phyloP scores from a whole-genome alignment of 35 echinoderm and acorn worm genomes.

The Diadema setosum region DNA sequence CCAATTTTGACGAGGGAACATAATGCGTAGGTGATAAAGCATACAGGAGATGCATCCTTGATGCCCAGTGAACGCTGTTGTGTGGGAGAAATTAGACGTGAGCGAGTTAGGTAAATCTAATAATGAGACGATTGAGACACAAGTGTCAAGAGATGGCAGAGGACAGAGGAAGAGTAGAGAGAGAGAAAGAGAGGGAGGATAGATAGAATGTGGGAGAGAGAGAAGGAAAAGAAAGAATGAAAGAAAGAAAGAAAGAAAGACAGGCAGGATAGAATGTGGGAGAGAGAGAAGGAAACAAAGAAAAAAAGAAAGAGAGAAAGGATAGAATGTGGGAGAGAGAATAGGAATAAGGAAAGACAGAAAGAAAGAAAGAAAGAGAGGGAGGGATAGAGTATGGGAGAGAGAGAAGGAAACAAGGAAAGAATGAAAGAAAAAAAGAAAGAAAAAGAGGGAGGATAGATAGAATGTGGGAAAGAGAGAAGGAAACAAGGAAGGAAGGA shows the following conservation, averaged over 20 bases:
- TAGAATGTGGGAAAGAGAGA: not conserved
- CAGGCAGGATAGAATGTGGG: not conserved
- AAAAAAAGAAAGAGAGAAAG: not conserved
- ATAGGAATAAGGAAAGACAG: not conserved
- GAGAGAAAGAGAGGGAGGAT: not conserved
- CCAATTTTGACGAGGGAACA: too few species aligned
- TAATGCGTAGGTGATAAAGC: too few species aligned
- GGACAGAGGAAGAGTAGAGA: not conserved
- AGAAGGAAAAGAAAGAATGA: not conserved
- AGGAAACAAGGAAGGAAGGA: not conserved
- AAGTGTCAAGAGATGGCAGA: too few species aligned
- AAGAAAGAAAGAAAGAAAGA: not conserved
- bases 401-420: not conserved
- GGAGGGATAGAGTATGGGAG: not conserved
- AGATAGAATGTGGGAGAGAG: not conserved
- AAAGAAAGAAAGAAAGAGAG: not conserved
- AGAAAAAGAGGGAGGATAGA: not conserved
- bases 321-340: not conserved
- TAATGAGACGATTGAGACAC: too few species aligned
- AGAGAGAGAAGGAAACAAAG: not conserved
- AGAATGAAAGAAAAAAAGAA: not conserved
- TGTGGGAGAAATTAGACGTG: too few species aligned
- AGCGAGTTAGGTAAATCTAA: too few species aligned
- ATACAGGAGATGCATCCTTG: too few species aligned
- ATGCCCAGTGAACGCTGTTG: too few species aligned